A percentile compares a stretch with the other conserved stretches of the same genome.
These are phyloP conservation scores for Sturnus vulgaris DNA, from an alignment of 2,113 vertebrate species.

Conservation along the genomic window DNA sequence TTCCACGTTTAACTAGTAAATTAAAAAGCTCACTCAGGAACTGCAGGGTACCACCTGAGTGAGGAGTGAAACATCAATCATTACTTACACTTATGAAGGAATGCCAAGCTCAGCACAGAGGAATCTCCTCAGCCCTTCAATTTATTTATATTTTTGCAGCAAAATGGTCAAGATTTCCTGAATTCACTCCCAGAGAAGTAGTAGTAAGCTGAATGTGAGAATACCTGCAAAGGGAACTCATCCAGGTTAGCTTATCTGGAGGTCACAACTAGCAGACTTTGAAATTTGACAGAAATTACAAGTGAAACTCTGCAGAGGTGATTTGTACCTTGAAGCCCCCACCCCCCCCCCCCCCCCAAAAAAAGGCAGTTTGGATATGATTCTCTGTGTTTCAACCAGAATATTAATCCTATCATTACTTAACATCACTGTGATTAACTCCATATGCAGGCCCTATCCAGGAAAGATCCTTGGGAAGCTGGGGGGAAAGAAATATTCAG, in stretches of 20 bases:
- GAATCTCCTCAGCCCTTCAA: background rate
- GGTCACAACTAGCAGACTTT: background rate
- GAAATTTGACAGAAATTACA: background rate
- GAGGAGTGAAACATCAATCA: background rate
- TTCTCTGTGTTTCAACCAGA: background rate
- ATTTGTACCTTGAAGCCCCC: background rate
- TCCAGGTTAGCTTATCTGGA: background rate
- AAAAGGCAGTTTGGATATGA: background rate
- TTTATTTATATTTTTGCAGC: background rate
- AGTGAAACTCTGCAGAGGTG: background rate
- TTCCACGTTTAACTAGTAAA: background rate
- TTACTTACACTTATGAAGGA: background rate
- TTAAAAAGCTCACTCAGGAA: background rate
- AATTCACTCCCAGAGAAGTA: background rate
- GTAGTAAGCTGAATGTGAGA: background rate
- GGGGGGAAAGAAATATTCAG: background rate
- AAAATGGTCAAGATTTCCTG: background rate
- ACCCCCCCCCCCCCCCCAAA: background rate
- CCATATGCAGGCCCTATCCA: background rate
- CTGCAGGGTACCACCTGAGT: background rate
- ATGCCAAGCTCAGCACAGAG: background rate
- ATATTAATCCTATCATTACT: background rate
- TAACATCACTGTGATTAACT: background rate
- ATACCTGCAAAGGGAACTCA: background rate
- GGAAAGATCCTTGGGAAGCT: background rate